Base-by-base conservation (phyloP, 2,888 invertebrate species). In the Pseudococcus jackbeardsleyi region DNA sequence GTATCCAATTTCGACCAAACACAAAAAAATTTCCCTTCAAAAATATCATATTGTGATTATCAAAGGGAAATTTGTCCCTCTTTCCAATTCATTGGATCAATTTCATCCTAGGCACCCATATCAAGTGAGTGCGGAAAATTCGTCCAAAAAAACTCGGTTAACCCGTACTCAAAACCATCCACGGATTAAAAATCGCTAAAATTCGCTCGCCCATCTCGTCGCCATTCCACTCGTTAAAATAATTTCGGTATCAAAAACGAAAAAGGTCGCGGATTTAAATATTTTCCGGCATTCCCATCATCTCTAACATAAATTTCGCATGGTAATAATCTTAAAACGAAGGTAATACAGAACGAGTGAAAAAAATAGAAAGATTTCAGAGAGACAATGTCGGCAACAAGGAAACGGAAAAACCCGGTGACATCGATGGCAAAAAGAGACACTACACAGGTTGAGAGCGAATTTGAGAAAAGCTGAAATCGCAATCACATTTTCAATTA, bases 401-500 rank as follows among this genome's bases (percentile, higher is more conserved):
- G 26, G 26, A 33, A 33, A 33, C 5, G 48, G 22, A 84, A 84
- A 22, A 77, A 77, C 22, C 19, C 22, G 68, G 26, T 39, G 72
- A 72, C 33, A 72, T 72, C 72, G 72, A 48, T 26, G 85, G 42
- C n/a, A 64, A 85, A 33, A 33, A 85, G 39, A 54, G 19, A 85
- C 42, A 17, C 17, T 42, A 79, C 33, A 79, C 79, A 79, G 79
- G 79, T 79, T 79, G 15, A 77, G 50, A n/a, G n/a, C 5, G 42
- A 42, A 79, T 42, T 42, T 42, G 79, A 79, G 79, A 79, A 79
- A 46, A 77, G 54, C 77, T 50, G 26, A 79, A 86, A 79, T 87
- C 79, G 79, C 87, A 87, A 87, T 87, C 87, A 79, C 79, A 48
- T 87, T 87, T 87, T 87, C 87, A 87, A 87, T 87, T 87, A 87